Percentiles rank a stretch among this genome's conserved stretches.
Evolutionary conservation across 2,888 invertebrate species (phyloP).

Genomic region (Nomada fucata): DNA sequence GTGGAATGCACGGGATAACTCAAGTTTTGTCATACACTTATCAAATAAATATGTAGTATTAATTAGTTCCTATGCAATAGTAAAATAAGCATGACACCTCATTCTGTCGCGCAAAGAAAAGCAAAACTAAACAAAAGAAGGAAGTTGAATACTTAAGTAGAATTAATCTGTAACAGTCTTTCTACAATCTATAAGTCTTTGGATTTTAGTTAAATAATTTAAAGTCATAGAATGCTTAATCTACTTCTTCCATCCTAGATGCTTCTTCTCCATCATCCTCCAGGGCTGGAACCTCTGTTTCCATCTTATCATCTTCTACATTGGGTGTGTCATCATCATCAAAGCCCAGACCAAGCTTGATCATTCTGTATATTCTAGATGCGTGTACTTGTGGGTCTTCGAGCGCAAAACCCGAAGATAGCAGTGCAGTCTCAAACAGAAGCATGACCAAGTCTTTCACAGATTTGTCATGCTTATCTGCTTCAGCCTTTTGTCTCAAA

Average conservation of each 20-base stretch:
- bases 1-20: constrained; percentile 20
- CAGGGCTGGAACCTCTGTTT: constrained; percentile 80
- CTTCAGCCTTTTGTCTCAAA: constrained; percentile 95
- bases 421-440: constrained; percentile 96
- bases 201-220: constrained; percentile 52
- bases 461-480: constrained; percentile 99
- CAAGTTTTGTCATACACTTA: constrained; percentile 24
- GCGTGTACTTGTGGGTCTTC: constrained; percentile 98
- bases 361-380: constrained; percentile 98
- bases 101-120: constrained; percentile 43
- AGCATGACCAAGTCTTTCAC: constrained; percentile 98
- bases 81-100: constrained; percentile 41
- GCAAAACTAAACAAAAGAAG: constrained; percentile 25
- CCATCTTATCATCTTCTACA: constrained; percentile 88
- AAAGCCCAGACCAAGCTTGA: constrained; percentile 98
- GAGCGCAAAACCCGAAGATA: constrained; percentile 98
- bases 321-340: constrained; percentile 95
- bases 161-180: constrained; percentile 67
- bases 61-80: constrained; percentile 7
- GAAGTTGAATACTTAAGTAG: constrained; percentile 43
- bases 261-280: constrained; percentile 98
- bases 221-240: constrained; percentile 87
- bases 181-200: constrained; percentile 69
- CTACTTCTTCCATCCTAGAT: constrained; percentile 99
- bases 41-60: constrained; percentile 49